A percentile compares a stretch with the other conserved stretches of the same genome.
Evolutionary conservation across 2,797 vertebrate genomes (phyloP).

Genomic region (Protonibea diacanthus): DNA sequence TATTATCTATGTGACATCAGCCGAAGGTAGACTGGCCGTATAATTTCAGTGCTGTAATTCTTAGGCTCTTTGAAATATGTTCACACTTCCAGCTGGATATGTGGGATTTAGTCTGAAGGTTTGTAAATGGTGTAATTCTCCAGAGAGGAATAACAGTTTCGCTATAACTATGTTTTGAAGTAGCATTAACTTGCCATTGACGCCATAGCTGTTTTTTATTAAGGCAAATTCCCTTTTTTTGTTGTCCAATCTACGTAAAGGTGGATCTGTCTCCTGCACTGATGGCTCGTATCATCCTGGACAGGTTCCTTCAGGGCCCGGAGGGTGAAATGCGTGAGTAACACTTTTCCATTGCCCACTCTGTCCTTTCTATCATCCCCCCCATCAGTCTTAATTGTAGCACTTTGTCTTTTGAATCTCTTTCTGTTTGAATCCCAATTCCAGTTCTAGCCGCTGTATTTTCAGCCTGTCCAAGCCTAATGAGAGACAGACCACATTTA

Average conservation of each 20-base stretch:
- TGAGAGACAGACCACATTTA: slow-evolving; percentile 84
- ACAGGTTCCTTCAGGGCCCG: slow-evolving; percentile 92
- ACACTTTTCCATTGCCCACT: slow-evolving; percentile 67
- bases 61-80: slow-evolving; percentile 53
- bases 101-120: slow-evolving; percentile 60
- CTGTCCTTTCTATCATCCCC: slow-evolving; percentile 59
- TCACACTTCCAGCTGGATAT: slow-evolving; percentile 50
- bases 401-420: slow-evolving; percentile 74
- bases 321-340: slow-evolving; percentile 90
- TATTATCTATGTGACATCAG: slow-evolving; percentile 72
- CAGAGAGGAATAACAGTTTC: slow-evolving; percentile 45
- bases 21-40: slow-evolving; percentile 45
- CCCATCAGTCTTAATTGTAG: slow-evolving; percentile 73
- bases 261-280: slow-evolving; percentile 95
- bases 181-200: slow-evolving; percentile 37
- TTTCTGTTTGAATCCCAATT: slow-evolving; percentile 63
- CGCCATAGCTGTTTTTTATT: slow-evolving; percentile 42
- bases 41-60: slow-evolving; percentile 59
- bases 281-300: slow-evolving; percentile 94
- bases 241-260: slow-evolving; percentile 76
- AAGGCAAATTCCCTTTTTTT: slow-evolving; percentile 42
- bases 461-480: slow-evolving; percentile 80
- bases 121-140: slow-evolving; percentile 57
- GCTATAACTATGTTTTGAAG: slow-evolving; percentile 37
- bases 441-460: slow-evolving; percentile 72